A percentile compares a stretch with the other conserved stretches of the same genome.
These are phyloP conservation scores for Dusona sp. DNA, from an alignment of 2,888 invertebrate genomes.

Conservation along the genomic window DNA sequence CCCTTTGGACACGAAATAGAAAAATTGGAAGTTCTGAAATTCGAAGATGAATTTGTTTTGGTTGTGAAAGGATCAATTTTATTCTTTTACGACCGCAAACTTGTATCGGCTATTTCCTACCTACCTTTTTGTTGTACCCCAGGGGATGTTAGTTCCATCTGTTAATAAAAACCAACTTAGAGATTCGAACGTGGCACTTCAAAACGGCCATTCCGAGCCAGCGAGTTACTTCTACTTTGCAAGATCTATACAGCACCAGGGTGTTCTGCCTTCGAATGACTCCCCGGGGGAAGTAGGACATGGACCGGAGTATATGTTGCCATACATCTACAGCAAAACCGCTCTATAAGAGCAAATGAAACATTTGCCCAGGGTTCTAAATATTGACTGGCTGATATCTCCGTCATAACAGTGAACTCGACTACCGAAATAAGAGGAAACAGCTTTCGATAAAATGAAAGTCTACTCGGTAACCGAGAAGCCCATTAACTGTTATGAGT, in stretches of 20 bases:
- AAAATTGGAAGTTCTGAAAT: background rate
- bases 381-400: slow-evolving; percentile 10
- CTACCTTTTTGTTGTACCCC: background rate
- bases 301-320: background rate
- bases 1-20: background rate
- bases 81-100: background rate
- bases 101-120: background rate
- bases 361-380: slow-evolving; percentile 11
- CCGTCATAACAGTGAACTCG: background rate
- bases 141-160: background rate
- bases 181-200: background rate
- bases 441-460: background rate
- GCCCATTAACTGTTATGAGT: background rate
- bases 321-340: background rate
- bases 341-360: background rate
- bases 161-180: background rate
- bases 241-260: background rate
- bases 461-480: background rate
- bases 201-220: background rate
- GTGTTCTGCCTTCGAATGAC: slow-evolving; percentile 14
- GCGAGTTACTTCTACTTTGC: background rate
- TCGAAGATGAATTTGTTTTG: background rate
- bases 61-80: background rate
- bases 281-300: background rate
- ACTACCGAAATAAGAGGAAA: background rate